Evolutionary conservation across 2,113 vertebrate species (phyloP).

Genomic region (Daubentonia madagascariensis): DNA sequence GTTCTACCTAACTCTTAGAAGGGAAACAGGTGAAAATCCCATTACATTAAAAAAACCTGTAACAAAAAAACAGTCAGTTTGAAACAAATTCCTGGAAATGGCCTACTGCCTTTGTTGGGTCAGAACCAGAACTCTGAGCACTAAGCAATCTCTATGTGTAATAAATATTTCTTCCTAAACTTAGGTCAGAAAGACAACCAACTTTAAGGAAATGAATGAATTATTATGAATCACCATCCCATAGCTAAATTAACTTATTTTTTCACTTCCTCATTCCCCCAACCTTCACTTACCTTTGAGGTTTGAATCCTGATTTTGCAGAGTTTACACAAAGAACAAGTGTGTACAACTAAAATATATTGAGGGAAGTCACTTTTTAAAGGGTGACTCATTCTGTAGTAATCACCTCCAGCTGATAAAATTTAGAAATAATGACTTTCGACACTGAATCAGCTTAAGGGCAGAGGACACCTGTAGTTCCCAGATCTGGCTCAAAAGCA

Average conservation of each 20-base stretch:
- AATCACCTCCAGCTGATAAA: not conserved
- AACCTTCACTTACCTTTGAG: not conserved
- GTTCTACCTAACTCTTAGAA: not conserved
- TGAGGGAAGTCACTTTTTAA: not conserved
- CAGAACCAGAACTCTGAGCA: not conserved
- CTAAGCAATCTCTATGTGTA: not conserved
- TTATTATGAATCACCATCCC: not conserved
- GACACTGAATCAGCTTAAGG: not conserved
- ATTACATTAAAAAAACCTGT: not conserved
- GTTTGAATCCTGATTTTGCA: constrained; percentile 8
- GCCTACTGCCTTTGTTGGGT: not conserved
- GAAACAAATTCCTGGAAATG: constrained; percentile 23
- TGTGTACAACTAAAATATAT: constrained; percentile 24
- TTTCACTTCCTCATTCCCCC: not conserved
- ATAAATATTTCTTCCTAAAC: not conserved
- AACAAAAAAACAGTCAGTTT: not conserved
- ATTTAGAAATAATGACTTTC: constrained; percentile 15
- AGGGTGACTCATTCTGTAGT: not conserved
- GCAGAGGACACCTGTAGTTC: not conserved
- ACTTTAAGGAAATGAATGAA: constrained; percentile 19
- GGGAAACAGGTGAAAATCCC: not conserved
- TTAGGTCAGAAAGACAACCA: not conserved
- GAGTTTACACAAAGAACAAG: constrained; percentile 32
- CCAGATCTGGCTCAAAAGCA: not conserved
- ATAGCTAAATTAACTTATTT: not conserved